Percentiles rank a stretch among this genome's conserved stretches.
phyloP scores from a whole-genome alignment of 1,140 invertebrate genomes.

The Rhopalosiphum maidis region DNA sequence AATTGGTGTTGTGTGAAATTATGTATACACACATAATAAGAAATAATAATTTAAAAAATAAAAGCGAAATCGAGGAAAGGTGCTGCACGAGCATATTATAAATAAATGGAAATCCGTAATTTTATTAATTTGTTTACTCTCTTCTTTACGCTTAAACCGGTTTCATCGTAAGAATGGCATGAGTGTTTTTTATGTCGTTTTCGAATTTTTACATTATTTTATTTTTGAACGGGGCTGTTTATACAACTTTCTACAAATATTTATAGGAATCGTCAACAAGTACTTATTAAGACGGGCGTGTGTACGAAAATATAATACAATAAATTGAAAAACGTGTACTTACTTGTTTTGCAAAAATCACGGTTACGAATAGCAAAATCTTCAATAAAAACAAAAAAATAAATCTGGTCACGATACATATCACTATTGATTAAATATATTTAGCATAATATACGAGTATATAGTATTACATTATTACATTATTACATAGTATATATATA shows the following conservation, averaged over 20 bases:
- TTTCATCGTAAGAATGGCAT: background rate
- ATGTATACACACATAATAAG: background rate
- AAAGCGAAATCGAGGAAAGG: background rate
- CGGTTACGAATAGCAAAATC: background rate
- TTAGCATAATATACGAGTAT: too few relatives aligned
- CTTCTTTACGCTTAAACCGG: background rate
- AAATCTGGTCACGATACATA: background rate
- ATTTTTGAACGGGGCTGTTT: background rate
- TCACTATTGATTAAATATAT: too few relatives aligned
- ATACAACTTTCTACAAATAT: background rate
- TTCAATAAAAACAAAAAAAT: background rate
- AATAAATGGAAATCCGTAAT: background rate
- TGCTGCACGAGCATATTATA: background rate
- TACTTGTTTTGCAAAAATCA: background rate
- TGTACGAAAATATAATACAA: background rate
- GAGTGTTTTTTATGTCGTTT: background rate
- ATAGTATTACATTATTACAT: too few relatives aligned
- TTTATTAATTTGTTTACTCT: constrained; percentile 8
- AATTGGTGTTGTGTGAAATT: background rate
- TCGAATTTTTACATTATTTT: constrained; percentile 2
- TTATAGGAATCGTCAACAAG: background rate
- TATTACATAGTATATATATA: too few relatives aligned
- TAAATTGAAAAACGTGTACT: background rate
- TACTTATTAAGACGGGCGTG: background rate
- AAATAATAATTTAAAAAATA: constrained; percentile 4